Base-by-base conservation (phyloP, 2,797 vertebrate species). In the Coracias cyanogaster region DNA sequence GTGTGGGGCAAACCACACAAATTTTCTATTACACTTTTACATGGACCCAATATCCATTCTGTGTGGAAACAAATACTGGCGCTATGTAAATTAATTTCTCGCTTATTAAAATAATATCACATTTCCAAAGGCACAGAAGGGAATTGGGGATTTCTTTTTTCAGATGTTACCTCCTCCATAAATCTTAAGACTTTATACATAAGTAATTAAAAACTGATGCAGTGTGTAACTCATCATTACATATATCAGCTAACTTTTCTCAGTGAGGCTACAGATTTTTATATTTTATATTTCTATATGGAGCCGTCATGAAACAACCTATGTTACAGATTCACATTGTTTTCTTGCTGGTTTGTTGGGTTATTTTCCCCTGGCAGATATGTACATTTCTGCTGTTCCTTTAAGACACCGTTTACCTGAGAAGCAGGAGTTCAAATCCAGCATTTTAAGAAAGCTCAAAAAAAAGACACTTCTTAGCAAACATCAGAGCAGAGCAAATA, bases 401-500 rank as follows among this genome's bases (percentile, higher is more conserved):
- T 89, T 84, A 86, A 80, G 60, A 65, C 15, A 82, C 4, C n/a
- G 14, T 72, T 92, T 89, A 64, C 81, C 88, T 80, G 55, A 79
- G 66, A 86, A 84, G 8, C 19, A 79, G 28, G 33, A 79, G 33
- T 64, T 77, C 52, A 89, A 77, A 76, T 11, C 24, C 12, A 65
- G 64, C 21, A 51, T 65, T 92, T 94, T 61, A 73, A 4, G 11
- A 49, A 61, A 90, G 4, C n/a, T 39, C 3, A 26, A 0, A 8
- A 71, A 93, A 88, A 35, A 76, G 45, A 74, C 8, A 46, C 66
- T 87, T 92, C 78, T 94, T 89, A 82, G 70, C 64, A 97, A 97
- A 96, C 93, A 94, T 76, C 48, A 91, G 86, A 91, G 78, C 41
- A 72, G 49, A 83, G 72, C 89, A 94, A 95, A 95, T 97, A 96